A percentile compares a stretch with the other conserved stretches of the same genome.
Conservation (phyloP, 1,140 invertebrate species). For the Drosophila obscura region DNA sequence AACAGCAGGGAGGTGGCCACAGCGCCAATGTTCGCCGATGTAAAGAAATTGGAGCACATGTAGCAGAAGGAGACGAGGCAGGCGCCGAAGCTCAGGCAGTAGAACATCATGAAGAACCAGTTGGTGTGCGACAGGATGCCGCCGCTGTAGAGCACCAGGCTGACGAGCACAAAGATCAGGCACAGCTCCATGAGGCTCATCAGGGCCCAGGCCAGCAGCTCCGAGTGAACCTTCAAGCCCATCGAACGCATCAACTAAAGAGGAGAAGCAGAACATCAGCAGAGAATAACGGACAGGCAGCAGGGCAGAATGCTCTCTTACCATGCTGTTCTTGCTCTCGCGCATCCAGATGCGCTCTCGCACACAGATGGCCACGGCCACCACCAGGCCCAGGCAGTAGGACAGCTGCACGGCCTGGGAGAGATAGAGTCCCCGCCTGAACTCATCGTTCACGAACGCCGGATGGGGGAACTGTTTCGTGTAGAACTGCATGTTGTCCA, state of each 20-base stretch:
- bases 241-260: slow-evolving; percentile 88
- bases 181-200: slow-evolving; percentile 85
- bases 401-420: slow-evolving; percentile 87
- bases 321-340: slow-evolving; percentile 88
- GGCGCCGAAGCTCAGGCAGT: slow-evolving; percentile 86
- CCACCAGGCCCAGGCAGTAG: slow-evolving; percentile 87
- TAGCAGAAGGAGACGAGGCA: slow-evolving; percentile 87
- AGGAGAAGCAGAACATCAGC: too few species aligned
- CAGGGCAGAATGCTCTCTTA: slow-evolving; percentile 49
- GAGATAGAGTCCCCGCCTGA: slow-evolving; percentile 87
- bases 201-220: slow-evolving; percentile 87
- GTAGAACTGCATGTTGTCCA: slow-evolving; percentile 85
- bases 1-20: slow-evolving; percentile 87
- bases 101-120: slow-evolving; percentile 85
- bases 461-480: slow-evolving; percentile 89
- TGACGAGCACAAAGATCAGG: slow-evolving; percentile 85
- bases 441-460: slow-evolving; percentile 87
- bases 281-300: too few species aligned
- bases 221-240: slow-evolving; percentile 86
- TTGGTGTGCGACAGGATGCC: slow-evolving; percentile 86
- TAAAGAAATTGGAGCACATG: slow-evolving; percentile 88
- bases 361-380: slow-evolving; percentile 86
- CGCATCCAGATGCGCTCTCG: slow-evolving; percentile 87
- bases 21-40: slow-evolving; percentile 87
- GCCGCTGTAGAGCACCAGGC: slow-evolving; percentile 85